Evolutionary conservation across 2,113 vertebrate species (phyloP), one percentile per base, ranked within the genome.

Genomic region (Tapirus terrestris): DNA sequence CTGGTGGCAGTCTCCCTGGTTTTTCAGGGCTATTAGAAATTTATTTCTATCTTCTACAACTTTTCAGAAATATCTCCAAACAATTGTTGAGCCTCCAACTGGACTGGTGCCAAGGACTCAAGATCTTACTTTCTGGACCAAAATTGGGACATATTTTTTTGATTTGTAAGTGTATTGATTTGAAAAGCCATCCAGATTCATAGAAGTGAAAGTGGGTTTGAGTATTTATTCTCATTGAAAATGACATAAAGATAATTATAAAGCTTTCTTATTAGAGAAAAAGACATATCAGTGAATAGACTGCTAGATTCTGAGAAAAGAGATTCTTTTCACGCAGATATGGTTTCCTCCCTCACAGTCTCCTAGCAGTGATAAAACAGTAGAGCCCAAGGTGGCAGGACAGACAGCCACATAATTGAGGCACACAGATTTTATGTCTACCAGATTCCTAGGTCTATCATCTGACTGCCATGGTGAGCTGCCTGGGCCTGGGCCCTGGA

Each of bases 41-140:
- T 25, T 65, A 48, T 88, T 90, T 67, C 58, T 36, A 27, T 65
- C 45, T 96, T 91, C 39, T 68, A 58, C 33, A 76, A 9, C 13
- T 83, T 90, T 75, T 83, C 53, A 67, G 16, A 10, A 87, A 92
- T 45, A 43, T 53, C 63, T 70, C 76, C 79, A 89, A 48, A 93
- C 23, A 76, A 61, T 21, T 20, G 2, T 81, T 45, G 43, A 63
- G 43, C 20, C 45, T 89, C 67, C 65, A 81, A 85, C 29, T 25
- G 25, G 48, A 11, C 76, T 45, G 8, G 23, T 31, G 20, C 65
- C 63, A 75, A n/a, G 20, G 8, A 84, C 51, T n/a, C 58, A 60
- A 39, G 67, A 73, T n/a, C 63, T 68, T 81, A 81, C 36, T 94
- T 96, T 96, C 63, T 68, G 60, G n/a, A 95, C 53, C 65, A 36